Evolutionary conservation across 2,797 vertebrate species (phyloP), one percentile per base, ranked within the genome.

Genomic region (Vipera latastei): DNA sequence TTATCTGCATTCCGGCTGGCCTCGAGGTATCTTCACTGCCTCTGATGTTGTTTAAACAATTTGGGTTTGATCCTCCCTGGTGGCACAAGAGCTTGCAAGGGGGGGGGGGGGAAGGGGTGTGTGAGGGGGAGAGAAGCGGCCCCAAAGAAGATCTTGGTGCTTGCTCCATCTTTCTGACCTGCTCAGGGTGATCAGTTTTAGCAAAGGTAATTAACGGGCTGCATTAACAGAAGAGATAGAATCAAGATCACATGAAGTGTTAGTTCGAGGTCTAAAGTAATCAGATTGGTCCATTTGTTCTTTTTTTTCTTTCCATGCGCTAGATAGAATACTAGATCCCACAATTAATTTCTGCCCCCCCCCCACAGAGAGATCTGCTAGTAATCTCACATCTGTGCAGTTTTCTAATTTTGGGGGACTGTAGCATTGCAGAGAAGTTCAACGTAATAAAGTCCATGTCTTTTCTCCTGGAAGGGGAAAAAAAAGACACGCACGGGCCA

Each of bases 1-100:
- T 95, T 96, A 95, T 95, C 95, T 95, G 32, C 93, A 60, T 93
- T 95, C 92, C 55, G 48, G 89, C 92, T 28, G 90, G 93, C 93
- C 94, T 91, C 69, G 94, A 94, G 59, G 92, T 56, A 90, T 93
- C 89, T 90, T 5, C 5, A 1, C 55, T 89, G 69, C 9, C 92
- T 93, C 90, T 89, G 92, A 93, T 91, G 92, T 93, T 69, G 83
- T 38, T n/a, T 20, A 28, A 65, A 13, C 18, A 11, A 48, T 83
- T 3, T 22, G 32, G 3, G 92, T 91, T 93, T 93, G 92, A 93
- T 93, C 92, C 92, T 91, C 13, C 48, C 69, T 87, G 92, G 92
- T 93, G 92, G 92, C 69, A 91, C 18, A 3, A 26, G 56, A 65
- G 4, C 83, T 16, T 20, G 28, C 63, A 4, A 18, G 14, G 87